phyloP scores from a whole-genome alignment of 2,113 vertebrate genomes.

The Prunella himalayana region DNA sequence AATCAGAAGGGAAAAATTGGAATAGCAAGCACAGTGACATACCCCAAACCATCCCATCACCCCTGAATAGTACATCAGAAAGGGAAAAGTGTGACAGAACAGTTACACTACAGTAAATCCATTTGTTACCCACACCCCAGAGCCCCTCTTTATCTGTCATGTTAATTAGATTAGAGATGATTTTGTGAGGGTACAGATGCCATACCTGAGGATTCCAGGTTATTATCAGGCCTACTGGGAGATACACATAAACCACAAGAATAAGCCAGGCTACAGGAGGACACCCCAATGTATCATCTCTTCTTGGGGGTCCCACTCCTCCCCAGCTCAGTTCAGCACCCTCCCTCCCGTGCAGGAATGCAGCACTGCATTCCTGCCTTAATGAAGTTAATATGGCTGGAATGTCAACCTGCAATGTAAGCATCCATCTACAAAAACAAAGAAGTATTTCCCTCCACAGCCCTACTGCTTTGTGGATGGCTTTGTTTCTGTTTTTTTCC shows the following conservation, averaged over 20 bases:
- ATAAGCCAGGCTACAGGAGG: neutral
- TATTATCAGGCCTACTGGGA: neutral
- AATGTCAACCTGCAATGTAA: constrained; percentile 75
- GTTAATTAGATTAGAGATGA: neutral
- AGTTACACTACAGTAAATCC: neutral
- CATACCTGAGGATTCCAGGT: neutral
- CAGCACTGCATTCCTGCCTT: constrained; percentile 80
- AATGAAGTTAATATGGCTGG: constrained; percentile 86
- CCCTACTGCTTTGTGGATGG: neutral
- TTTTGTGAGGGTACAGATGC: neutral
- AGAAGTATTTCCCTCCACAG: constrained; percentile 10
- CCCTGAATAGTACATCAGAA: neutral
- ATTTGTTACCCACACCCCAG: neutral
- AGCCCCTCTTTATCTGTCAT: neutral
- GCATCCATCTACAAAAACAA: constrained; percentile 77
- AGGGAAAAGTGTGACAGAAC: neutral
- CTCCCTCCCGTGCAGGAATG: constrained; percentile 72
- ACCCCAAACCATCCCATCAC: neutral
- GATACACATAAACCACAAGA: neutral
- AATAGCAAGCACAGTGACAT: neutral
- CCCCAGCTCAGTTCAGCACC: neutral
- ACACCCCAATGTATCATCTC: neutral
- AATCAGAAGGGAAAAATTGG: neutral
- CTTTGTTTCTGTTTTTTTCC: neutral
- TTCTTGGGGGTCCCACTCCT: neutral